Evolutionary conservation across 2,888 invertebrate species (phyloP), one percentile per base, ranked within the genome.

Genomic region (Acleris literana): DNA sequence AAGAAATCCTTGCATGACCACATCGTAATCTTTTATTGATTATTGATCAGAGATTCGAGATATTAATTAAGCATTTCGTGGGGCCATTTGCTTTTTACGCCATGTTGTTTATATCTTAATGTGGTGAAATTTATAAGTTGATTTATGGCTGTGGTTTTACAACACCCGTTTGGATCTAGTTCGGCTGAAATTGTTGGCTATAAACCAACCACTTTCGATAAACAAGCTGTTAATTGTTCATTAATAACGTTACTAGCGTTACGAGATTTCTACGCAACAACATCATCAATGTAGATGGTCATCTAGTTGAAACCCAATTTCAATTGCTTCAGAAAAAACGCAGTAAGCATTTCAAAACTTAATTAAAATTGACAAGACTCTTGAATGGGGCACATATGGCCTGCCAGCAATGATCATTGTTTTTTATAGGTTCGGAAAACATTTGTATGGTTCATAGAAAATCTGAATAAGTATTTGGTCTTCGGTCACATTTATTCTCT

Each of bases 41-140:
- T 43, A 55, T 60, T 65, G 51, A 61, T 61, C 55, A 56, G 18
- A 46, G 51, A 18, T 51, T 51, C 17, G 11, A 11, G n/a, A 57
- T 52, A 56, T 52, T 56, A 61, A 65, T 61, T 60, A 51, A 60
- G 55, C 51, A 52, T 65, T 60, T 51, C 29, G 55, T 20, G 51
- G 33, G n/a, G 6, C 55, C 60, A 55, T 65, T 17, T 18, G 39
- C 16, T 46, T 61, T 52, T 51, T 46, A 65, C 55, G 43, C 43
- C 20, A 20, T 55, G 43, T 44, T 46, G 60, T 60, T 64, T 55
- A 65, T 61, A 65, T 61, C 51, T 61, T 52, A 56, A 65, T 46
- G 60, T 61, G 65, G 60, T 65, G 65, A 65, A 61, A 65, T 64
- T 48, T 64, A 65, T 52, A 33, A 56, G 65, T 44, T 65, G 60